Conservation (phyloP, 1,140 invertebrate species). For the Watersipora subatra region DNA sequence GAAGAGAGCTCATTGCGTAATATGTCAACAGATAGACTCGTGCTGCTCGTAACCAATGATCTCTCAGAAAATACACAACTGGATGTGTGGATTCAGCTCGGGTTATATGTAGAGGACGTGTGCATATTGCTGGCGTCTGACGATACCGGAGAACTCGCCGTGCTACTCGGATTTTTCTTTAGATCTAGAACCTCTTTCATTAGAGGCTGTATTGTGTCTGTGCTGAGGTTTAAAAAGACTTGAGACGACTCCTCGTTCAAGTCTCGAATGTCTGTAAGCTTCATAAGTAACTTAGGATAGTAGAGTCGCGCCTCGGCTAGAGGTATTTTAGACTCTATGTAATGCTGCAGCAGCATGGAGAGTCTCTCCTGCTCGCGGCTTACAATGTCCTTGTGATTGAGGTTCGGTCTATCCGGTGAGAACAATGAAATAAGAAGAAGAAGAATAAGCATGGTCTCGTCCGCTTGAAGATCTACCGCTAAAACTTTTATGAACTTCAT, state of each 20-base stretch:
- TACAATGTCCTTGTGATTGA: conserved; percentile 69
- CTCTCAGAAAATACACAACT: too few relatives aligned
- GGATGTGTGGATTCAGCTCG: too few relatives aligned
- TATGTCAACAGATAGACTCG: too few relatives aligned
- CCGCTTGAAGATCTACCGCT: conserved; percentile 45
- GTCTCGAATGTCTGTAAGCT: conserved; percentile 67
- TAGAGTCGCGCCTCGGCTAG: conserved; percentile 57
- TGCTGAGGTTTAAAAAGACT: conserved; percentile 72
- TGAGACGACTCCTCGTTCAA: conserved; percentile 68
- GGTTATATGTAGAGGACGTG: too few relatives aligned
- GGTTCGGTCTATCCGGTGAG: conserved; percentile 60
- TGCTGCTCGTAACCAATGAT: too few relatives aligned
- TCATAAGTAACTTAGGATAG: conserved; percentile 72
- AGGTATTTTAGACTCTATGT: conserved; percentile 66
- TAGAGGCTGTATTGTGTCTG: conserved; percentile 66
- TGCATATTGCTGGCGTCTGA: not conserved
- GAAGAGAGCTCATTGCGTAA: too few relatives aligned
- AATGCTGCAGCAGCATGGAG: conserved; percentile 69
- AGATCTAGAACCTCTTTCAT: conserved; percentile 66
- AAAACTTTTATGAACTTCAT: conserved; percentile 23
- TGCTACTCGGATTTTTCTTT: not conserved
- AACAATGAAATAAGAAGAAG: conserved; percentile 78
- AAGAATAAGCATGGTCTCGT: conserved; percentile 77
- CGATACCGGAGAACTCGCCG: not conserved
- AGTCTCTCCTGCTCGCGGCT: conserved; percentile 80